A percentile compares a stretch with the other conserved stretches of the same genome.
Conservation (phyloP, 1,140 invertebrate genomes). For the Marisa cornuarietis region DNA sequence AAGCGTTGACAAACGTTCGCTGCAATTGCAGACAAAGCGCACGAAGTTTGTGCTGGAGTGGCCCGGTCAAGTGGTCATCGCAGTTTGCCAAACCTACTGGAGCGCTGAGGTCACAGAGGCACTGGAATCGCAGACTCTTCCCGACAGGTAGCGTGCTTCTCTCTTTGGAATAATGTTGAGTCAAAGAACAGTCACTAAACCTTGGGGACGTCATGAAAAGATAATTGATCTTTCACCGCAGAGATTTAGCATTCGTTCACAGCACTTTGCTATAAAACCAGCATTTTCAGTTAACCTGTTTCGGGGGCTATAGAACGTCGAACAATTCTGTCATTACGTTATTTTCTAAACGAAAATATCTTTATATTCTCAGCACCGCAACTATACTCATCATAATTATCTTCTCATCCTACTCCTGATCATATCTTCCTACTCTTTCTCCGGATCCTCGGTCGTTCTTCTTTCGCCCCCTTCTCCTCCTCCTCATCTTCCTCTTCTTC, state of each 20-base stretch:
- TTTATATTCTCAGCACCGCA: background rate
- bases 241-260: too few relatives aligned
- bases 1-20: too few relatives aligned
- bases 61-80: constrained; percentile 80
- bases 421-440: background rate
- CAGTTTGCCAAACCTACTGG: constrained; percentile 66
- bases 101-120: constrained; percentile 62
- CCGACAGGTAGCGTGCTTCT: constrained; percentile 20
- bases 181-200: too few relatives aligned
- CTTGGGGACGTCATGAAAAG: too few relatives aligned
- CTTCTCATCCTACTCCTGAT: background rate
- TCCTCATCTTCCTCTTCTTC: background rate
- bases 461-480: too few relatives aligned
- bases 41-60: constrained; percentile 77
- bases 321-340: background rate
- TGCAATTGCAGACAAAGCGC: constrained; percentile 63
- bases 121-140: constrained; percentile 52
- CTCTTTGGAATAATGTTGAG: too few relatives aligned
- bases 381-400: background rate
- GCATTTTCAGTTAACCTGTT: too few relatives aligned
- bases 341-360: background rate
- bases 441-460: too few relatives aligned
- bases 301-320: too few relatives aligned
- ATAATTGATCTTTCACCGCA: too few relatives aligned
- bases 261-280: too few relatives aligned